These are phyloP conservation scores for Ceriagrion tenellum DNA, from an alignment of 2,888 invertebrate species.

Conservation along the genomic window DNA sequence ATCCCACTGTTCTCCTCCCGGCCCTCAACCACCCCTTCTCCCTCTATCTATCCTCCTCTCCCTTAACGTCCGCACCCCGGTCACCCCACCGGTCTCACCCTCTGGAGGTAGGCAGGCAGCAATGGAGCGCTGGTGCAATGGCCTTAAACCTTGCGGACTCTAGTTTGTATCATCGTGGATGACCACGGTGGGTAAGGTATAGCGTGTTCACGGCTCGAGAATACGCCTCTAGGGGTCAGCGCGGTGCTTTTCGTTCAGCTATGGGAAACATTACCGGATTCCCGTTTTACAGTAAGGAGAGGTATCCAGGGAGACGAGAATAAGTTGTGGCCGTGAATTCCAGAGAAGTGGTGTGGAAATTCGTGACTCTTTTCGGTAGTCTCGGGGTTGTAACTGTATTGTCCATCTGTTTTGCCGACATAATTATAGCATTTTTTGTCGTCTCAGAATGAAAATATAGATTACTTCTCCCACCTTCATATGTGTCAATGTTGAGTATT, in stretches of 20 bases:
- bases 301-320: neutral
- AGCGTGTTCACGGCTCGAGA: neutral
- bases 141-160: neutral
- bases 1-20: neutral
- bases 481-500: no score
- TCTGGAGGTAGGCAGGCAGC: neutral
- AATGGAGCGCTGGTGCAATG: neutral
- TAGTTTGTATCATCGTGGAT: neutral
- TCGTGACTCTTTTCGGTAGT: neutral
- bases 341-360: neutral
- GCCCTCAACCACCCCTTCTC: neutral
- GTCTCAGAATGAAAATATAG: no score
- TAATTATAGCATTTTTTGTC: no score
- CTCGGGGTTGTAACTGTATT: neutral
- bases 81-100: neutral
- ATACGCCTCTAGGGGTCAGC: neutral
- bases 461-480: no score
- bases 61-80: neutral
- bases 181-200: constrained; percentile 14
- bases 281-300: constrained; percentile 18
- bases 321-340: neutral
- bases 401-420: neutral
- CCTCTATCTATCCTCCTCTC: neutral
- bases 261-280: constrained; percentile 19
- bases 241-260: neutral